Evolutionary conservation across 2,888 invertebrate genomes (phyloP), one percentile per base, ranked within the genome.

Genomic region (Athrips mouffetella): DNA sequence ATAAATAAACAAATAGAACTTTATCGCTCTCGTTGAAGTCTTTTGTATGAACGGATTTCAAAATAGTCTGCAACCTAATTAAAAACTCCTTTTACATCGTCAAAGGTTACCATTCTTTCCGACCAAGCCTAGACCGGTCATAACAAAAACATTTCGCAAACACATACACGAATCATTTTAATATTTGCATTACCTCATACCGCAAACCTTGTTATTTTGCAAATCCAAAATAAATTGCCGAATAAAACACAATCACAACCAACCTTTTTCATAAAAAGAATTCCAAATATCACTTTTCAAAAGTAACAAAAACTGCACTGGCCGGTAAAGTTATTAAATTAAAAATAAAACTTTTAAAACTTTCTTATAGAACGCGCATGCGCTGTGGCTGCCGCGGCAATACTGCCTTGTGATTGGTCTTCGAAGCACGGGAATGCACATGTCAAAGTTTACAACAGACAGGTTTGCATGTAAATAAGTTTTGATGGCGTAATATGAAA

Each of bases 381-480:
- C 65, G 68, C 76, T 70, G 68, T 51, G 64, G 57, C 52, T 53
- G 56, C 67, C 50, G 59, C 75, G 74, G 70, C 76, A 64, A 58
- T 70, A 86, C 86, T 85, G 73, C 55, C 65, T 41, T 44, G 54
- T 68, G 71, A 81, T 84, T 82, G 79, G 80, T 64, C 65, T 57
- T 56, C 51, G 60, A 63, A 70, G 59, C 76, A 80, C 81, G 82
- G 79, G 76, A 82, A 79, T 71, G 75, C 70, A 70, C 59, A 60
- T 73, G 72, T 70, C 71, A 60, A 54, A 59, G 70, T 70, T 62
- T 60, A 49, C 35, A 60, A 67, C 73, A 63, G 66, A 67, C 73
- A 63, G 66, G 74, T 73, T 73, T 49, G 55, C 60, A 62, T 61
- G 60, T 55, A 67, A 67, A 63, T 63, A 57, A 52, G 37, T 37